Conservation (phyloP, 2,888 invertebrate genomes). For the Lysandra coridon region DNA sequence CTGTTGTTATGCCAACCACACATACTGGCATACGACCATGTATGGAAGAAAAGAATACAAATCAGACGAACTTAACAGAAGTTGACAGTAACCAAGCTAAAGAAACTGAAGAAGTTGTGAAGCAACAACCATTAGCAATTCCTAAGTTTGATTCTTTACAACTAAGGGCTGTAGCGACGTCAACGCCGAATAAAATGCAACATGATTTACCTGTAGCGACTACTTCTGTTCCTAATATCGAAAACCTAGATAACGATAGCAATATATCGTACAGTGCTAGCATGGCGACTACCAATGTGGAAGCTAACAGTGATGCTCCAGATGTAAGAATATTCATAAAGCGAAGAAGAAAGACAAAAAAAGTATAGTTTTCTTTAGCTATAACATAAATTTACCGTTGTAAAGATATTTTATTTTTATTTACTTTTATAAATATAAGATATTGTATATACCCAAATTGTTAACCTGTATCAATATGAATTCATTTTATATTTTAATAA, state of each 20-base stretch:
- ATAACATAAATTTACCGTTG: neutral
- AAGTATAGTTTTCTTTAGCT: conserved; percentile 37
- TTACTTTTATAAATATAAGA: conserved; percentile 1
- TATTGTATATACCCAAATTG: neutral
- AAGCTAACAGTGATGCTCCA: conserved; percentile 54
- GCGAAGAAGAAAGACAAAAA: conserved; percentile 59
- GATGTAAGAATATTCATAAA: conserved; percentile 68
- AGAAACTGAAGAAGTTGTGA: conserved; percentile 2
- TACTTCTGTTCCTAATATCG: conserved; percentile 43
- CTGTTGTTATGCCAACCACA: conserved; percentile 45
- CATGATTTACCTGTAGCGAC: conserved; percentile 32
- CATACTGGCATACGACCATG: conserved; percentile 56
- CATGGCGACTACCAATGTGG: conserved; percentile 37
- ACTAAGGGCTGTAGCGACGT: conserved; percentile 61
- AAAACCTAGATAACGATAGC: conserved; percentile 39
- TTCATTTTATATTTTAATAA: neutral
- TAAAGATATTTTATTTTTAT: neutral
- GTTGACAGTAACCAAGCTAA: conserved; percentile 34
- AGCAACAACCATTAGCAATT: neutral
- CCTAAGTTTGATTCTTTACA: neutral
- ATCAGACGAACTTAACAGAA: neutral
- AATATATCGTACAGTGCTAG: conserved; percentile 41
- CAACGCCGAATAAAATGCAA: conserved; percentile 60
- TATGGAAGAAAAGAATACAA: conserved; percentile 31
- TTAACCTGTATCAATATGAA: neutral